Evolutionary conservation across 2,797 vertebrate genomes (phyloP).

Genomic region (Rhynchonycteris naso): DNA sequence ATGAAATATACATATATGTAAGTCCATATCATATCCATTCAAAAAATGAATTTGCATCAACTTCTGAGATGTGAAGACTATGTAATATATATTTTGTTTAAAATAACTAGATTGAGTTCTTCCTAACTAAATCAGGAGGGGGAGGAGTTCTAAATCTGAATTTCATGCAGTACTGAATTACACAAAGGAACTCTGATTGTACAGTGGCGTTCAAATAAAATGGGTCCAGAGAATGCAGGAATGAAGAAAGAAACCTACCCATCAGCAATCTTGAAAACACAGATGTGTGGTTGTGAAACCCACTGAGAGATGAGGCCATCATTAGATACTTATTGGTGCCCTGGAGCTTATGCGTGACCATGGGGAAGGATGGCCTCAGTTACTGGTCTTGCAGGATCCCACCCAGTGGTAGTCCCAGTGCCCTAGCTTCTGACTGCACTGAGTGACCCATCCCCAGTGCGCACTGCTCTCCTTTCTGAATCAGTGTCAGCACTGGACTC

Average conservation of each 20-base stretch:
- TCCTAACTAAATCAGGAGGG: slow-evolving; percentile 7
- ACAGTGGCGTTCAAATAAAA: neutral
- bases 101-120: slow-evolving; percentile 13
- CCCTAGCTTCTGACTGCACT: neutral
- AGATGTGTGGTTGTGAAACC: neutral
- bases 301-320: neutral
- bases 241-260: neutral
- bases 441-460: neutral
- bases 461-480: neutral
- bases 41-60: neutral
- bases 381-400: neutral
- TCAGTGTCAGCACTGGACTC: neutral
- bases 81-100: slow-evolving; percentile 16
- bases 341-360: neutral
- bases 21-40: neutral
- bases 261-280: neutral
- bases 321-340: neutral
- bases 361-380: neutral
- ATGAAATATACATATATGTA: neutral
- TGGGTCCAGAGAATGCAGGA: neutral
- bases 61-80: neutral
- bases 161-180: neutral
- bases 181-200: neutral
- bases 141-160: slow-evolving; percentile 16
- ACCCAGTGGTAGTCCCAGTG: neutral